Percentiles rank a stretch among this genome's conserved stretches.
Evolutionary conservation across 1,140 invertebrate genomes (phyloP).

Genomic region (Manduca sexta): DNA sequence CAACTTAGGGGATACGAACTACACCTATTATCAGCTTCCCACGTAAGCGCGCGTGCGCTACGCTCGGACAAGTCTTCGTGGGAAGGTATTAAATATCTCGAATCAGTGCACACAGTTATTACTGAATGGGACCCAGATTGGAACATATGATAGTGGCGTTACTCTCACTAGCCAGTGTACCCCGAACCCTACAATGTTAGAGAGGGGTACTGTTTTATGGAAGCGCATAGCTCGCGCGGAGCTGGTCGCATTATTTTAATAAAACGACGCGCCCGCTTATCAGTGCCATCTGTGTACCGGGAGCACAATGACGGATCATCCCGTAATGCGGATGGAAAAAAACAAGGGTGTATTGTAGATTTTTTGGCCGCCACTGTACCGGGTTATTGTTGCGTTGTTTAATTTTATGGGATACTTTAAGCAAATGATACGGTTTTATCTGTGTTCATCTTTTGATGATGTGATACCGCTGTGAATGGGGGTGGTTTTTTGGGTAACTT

Average conservation of each 20-base stretch:
- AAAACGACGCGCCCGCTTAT: conserved; percentile 61
- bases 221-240: conserved; percentile 25
- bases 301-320: conserved; percentile 66
- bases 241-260: conserved; percentile 57
- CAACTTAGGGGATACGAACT: background rate
- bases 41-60: conserved; percentile 44
- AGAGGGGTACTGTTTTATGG: background rate
- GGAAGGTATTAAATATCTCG: conserved; percentile 66
- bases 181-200: conserved; percentile 20
- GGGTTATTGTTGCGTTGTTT: conserved; percentile 57
- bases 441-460: conserved; percentile 32
- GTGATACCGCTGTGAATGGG: conserved; percentile 18
- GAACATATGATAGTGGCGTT: conserved; percentile 46
- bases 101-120: conserved; percentile 43
- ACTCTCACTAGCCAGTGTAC: conserved; percentile 31
- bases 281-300: conserved; percentile 55
- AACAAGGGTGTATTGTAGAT: conserved; percentile 44
- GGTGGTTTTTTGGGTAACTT: too few species aligned
- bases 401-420: conserved; percentile 67
- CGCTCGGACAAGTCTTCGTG: conserved; percentile 44
- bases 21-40: conserved; percentile 25
- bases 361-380: conserved; percentile 53
- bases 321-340: conserved; percentile 63
- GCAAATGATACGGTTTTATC: conserved; percentile 71
- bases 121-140: conserved; percentile 53